A percentile compares a stretch with the other conserved stretches of the same genome.
Evolutionary conservation across 2,113 vertebrate species (phyloP).

Genomic region (Gallinago undulata): DNA sequence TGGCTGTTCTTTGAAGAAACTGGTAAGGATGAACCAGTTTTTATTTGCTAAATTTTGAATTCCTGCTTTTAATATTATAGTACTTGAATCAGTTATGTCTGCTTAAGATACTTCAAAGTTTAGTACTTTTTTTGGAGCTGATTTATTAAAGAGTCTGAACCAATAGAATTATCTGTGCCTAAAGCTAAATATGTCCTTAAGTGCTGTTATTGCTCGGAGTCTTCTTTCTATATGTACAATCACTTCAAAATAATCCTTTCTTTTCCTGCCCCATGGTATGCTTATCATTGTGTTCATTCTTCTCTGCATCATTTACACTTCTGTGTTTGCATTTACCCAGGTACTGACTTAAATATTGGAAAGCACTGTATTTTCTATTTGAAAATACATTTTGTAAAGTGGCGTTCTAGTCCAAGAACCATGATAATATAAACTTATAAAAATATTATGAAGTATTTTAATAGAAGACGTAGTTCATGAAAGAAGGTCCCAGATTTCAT

Average conservation of each 20-base stretch:
- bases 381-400: background rate
- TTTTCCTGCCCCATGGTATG: background rate
- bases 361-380: background rate
- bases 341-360: background rate
- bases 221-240: background rate
- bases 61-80: background rate
- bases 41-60: background rate
- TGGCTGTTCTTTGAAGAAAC: background rate
- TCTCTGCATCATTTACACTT: background rate
- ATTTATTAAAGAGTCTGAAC: background rate
- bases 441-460: conserved; percentile 70
- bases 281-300: background rate
- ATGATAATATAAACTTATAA: background rate
- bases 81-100: background rate
- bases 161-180: background rate
- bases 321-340: background rate
- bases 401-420: background rate
- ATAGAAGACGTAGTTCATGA: conserved; percentile 70
- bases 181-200: background rate
- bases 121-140: background rate
- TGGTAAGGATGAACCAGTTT: background rate
- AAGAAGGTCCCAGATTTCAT: conserved; percentile 64
- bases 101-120: background rate
- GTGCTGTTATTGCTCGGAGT: background rate
- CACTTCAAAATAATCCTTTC: background rate